Base-by-base conservation (phyloP, 2,888 invertebrate species). In the Isotomurus palustris region DNA sequence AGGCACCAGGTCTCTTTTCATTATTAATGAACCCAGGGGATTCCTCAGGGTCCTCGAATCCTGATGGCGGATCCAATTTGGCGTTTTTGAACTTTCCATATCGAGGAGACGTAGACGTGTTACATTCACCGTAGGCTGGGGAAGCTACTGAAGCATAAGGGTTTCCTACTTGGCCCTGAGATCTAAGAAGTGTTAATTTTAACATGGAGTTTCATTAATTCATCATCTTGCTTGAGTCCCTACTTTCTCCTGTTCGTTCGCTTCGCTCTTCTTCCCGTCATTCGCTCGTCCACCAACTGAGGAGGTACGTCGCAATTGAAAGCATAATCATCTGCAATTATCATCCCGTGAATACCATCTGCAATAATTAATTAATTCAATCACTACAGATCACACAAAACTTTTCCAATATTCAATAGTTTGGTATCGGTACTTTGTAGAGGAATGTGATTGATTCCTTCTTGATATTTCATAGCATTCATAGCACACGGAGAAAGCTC, bases 401-500 rank as follows among this genome's bases (percentile, higher is more conserved):
- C n/a, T n/a, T n/a, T n/a, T n/a, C n/a, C n/a, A n/a, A n/a, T n/a
- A n/a, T n/a, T n/a, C n/a, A n/a, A n/a, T n/a, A n/a, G n/a, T n/a
- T n/a, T n/a, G n/a, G n/a, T n/a, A n/a, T n/a, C n/a, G n/a, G n/a
- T n/a, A n/a, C n/a, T n/a, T n/a, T n/a, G n/a, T n/a, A n/a, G n/a
- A n/a, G n/a, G n/a, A n/a, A n/a, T n/a, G n/a, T n/a, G n/a, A n/a
- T n/a, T n/a, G n/a, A n/a, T 32, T 56, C 43, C 49, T n/a, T 55
- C 48, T 27, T 38, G 48, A 43, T 43, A 53, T 29, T 53, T 52
- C 25, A 53, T 28, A 35, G 29, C 28, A 43, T 32, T 45, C 6
- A 2, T 24, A 28, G 22, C 14, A 12, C 62, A 55, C 32, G 62
- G 64, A 32, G 54, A 62, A 56, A 68, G 62, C 44, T 68, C 68